Percentiles rank a stretch among this genome's conserved stretches.
Conservation (phyloP, 2,797 vertebrate species). For the Halcyon chelicuti region DNA sequence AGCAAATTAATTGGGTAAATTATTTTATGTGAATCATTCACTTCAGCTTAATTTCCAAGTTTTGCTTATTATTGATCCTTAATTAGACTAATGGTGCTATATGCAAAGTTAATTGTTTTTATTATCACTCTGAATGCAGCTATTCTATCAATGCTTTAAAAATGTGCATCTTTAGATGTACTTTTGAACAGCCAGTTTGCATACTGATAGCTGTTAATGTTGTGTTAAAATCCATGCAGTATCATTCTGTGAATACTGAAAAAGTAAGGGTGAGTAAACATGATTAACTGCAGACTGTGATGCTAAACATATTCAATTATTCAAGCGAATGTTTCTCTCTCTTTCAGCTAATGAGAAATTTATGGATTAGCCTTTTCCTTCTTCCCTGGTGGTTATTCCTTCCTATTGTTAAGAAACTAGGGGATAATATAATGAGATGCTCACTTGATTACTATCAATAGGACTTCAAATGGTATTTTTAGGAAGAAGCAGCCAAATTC, state of each 20-base stretch:
- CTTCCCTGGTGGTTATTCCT: constrained; percentile 45
- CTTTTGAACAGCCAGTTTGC: background rate
- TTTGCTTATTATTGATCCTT: background rate
- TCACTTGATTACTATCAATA: constrained; percentile 61
- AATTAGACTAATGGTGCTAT: background rate
- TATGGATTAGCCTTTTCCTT: constrained; percentile 67
- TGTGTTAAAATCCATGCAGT: background rate
- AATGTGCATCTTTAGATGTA: background rate
- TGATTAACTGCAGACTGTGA: constrained; percentile 66
- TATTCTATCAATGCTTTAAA: background rate
- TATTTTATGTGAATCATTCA: background rate
- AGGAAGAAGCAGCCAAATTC: constrained; percentile 17
- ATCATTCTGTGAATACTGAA: constrained; percentile 21
- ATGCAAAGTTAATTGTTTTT: background rate
- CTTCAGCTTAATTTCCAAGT: background rate
- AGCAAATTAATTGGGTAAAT: background rate
- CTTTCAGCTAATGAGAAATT: constrained; percentile 68
- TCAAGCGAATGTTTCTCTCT: constrained; percentile 53
- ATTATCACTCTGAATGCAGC: background rate
- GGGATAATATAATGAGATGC: constrained; percentile 49
- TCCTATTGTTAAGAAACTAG: constrained; percentile 44
- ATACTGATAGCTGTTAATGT: background rate
- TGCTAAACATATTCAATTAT: constrained; percentile 70
- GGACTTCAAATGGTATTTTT: constrained; percentile 30
- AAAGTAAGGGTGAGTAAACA: constrained; percentile 57